These are phyloP conservation scores for Neodiprion lecontei DNA, from an alignment of 1,140 invertebrate genomes.

Conservation along the genomic window DNA sequence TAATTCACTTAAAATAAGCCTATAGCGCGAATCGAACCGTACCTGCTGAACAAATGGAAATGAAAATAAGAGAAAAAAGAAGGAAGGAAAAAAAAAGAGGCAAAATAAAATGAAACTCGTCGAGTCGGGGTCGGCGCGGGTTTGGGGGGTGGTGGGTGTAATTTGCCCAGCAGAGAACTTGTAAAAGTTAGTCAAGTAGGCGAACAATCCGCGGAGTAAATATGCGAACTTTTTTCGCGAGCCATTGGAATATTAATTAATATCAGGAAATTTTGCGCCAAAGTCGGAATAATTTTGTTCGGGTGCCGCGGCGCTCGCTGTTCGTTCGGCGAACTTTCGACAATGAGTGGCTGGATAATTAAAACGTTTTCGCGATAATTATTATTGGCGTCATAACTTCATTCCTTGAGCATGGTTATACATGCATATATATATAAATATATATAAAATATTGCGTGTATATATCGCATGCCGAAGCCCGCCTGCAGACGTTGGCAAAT, in stretches of 20 bases:
- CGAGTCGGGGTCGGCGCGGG: too few species aligned
- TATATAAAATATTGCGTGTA: too few species aligned
- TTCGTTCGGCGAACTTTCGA: conserved; percentile 30
- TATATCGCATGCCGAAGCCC: too few species aligned
- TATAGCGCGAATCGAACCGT: too few species aligned
- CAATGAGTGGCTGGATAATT: conserved; percentile 34
- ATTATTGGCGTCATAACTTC: conserved; percentile 35
- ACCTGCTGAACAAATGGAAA: too few species aligned
- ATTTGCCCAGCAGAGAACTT: neutral
- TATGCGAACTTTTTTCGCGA: neutral
- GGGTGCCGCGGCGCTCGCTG: conserved; percentile 3
- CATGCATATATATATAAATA: too few species aligned
- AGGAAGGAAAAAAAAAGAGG: too few species aligned
- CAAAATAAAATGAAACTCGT: too few species aligned
- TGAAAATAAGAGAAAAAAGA: too few species aligned
- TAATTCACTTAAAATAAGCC: too few species aligned
- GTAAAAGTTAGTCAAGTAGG: neutral
- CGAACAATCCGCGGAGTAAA: neutral
- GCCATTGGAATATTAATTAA: conserved; percentile 2
- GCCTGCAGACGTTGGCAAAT: too few species aligned
- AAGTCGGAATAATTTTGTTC: conserved; percentile 4
- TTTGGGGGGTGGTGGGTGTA: too few species aligned
- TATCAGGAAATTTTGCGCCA: neutral
- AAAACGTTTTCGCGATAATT: conserved; percentile 45
- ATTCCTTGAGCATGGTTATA: neutral